Base-by-base conservation (phyloP, 2,113 vertebrate genomes). In the Cyprinodon variegatus region DNA sequence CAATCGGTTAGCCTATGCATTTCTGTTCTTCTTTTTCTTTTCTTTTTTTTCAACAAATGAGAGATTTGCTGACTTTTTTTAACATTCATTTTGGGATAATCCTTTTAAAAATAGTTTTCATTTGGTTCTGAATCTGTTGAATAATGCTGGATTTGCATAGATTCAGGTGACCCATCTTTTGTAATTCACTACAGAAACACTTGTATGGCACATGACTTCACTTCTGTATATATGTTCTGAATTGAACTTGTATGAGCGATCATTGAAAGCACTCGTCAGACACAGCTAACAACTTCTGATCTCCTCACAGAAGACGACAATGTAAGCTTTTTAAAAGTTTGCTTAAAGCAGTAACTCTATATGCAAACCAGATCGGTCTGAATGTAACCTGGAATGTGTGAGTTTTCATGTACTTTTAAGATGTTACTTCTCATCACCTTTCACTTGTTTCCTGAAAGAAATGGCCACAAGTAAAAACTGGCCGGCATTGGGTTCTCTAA, bases 321-420 rank as follows among this genome's bases (percentile, higher is more conserved):
- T 46, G 38, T 50, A 67, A 66, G 76, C 66, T 63, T 57, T 72
- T 78, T 67, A 81, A 70, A 81, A 22, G 41, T 68, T 43, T 64
- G 59, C 77, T 78, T 62, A 61, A 82, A 83, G 73, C 70, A 10
- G 72, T 84, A 59, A 79, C 68, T 20, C 70, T 72, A 86, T 90
- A 93, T 91, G 89, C 90, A 91, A 91, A 89, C 70, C 86, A 81
- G 86, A 89, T 87, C 65, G 66, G 71, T 68, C 29, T 38, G 88
- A 93, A 92, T 94, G 92, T 93, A 92, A 83, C 81, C 86, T 70
- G 84, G 82, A 86, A 88, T 87, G 85, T 81, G 67, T 53, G 78
- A 76, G 70, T 75, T 38, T 80, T 53, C 67, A 45, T 65, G 83
- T 76, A 81, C 65, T 81, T 78, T 78, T 13, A 83, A 88, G 65